Evolutionary conservation across 2,888 invertebrate species (phyloP).

Genomic region (Cheilosia grossa): DNA sequence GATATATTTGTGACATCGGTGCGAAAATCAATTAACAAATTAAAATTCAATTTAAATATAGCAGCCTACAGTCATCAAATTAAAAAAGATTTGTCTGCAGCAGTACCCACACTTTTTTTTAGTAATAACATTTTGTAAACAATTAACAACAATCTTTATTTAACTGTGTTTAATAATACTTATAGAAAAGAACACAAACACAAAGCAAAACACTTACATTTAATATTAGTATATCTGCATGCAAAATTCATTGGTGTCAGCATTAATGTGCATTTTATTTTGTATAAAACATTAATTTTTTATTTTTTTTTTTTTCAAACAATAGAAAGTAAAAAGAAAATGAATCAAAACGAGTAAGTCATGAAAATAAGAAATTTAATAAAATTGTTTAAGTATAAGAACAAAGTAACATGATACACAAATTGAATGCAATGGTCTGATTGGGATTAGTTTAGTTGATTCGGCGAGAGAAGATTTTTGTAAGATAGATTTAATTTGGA

Average conservation of each 20-base stretch:
- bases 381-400: neutral
- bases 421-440: neutral
- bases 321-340: constrained; percentile 16
- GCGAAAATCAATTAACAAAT: too few relatives aligned
- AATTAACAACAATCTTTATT: neutral
- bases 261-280: constrained; percentile 50
- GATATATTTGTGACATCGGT: too few relatives aligned
- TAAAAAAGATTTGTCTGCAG: constrained; percentile 29
- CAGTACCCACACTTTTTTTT: neutral
- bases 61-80: neutral
- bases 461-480: neutral
- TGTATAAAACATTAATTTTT: constrained; percentile 25
- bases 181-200: constrained; percentile 33
- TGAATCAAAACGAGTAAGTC: constrained; percentile 6
- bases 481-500: neutral
- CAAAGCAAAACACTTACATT: constrained; percentile 71
- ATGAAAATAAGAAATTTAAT: constrained; percentile 6
- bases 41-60: too few relatives aligned
- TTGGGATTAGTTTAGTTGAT: neutral
- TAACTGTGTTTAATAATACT: neutral
- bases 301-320: constrained; percentile 7
- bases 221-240: constrained; percentile 63
- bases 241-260: constrained; percentile 68
- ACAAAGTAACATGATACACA: neutral
- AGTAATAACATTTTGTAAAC: too few relatives aligned